Percentiles rank a stretch among this genome's conserved stretches.
These are phyloP conservation scores for Dysidea cf. avara DNA, from an alignment of 37 sponge, comb jelly and placozoan genomes.

Conservation along the genomic window DNA sequence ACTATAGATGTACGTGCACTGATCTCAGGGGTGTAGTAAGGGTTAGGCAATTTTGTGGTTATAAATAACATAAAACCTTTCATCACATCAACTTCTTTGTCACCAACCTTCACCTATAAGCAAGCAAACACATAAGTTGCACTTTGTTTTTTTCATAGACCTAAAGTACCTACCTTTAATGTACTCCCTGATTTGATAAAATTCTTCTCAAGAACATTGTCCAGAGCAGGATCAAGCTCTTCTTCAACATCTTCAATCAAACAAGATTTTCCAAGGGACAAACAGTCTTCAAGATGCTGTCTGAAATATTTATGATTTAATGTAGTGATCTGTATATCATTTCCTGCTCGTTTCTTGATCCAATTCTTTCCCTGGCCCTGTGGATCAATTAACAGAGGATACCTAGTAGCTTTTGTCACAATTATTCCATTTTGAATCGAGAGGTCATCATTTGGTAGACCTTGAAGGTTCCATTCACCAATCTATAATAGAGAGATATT, in stretches of 20 bases:
- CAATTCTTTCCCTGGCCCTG: constrained; percentile 99
- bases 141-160: not conserved
- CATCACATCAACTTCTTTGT: constrained; percentile 99
- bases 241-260: constrained; percentile 95
- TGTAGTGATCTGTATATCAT: constrained; percentile 82
- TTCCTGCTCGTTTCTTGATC: constrained; percentile 87
- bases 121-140: not conserved
- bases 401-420: constrained; percentile 92
- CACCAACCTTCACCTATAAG: constrained; percentile 92
- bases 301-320: constrained; percentile 98
- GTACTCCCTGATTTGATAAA: constrained; percentile 95
- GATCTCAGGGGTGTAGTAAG: constrained; percentile 97
- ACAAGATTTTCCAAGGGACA: constrained; percentile 91
- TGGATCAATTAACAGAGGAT: constrained; percentile 95
- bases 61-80: constrained; percentile 89
- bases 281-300: constrained; percentile 91
- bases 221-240: constrained; percentile 98
- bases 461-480: constrained; percentile 98
- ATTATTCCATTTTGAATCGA: constrained; percentile 98
- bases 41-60: constrained; percentile 97
- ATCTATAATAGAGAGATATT: constrained; percentile 60
- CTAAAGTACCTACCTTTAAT: constrained; percentile 20
- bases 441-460: constrained; percentile 97
- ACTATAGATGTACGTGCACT: constrained; percentile 93
- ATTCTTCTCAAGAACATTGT: constrained; percentile 99